Base-by-base conservation (phyloP, 2,888 invertebrate species). In the Reticulitermes lucifugus region DNA sequence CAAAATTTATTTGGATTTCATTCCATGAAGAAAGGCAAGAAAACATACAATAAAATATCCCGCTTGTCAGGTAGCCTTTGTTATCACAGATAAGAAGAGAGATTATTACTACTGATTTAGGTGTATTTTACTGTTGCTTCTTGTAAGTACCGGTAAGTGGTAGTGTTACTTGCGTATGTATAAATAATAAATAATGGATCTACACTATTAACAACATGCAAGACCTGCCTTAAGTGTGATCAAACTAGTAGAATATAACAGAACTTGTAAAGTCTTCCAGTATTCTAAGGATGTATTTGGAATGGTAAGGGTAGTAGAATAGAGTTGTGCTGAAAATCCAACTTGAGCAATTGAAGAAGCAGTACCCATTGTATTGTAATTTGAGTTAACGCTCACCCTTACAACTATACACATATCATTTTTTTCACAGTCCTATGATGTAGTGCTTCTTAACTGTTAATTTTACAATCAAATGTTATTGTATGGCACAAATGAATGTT, bases 401-500 rank as follows among this genome's bases (percentile, higher is more conserved):
- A 14, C 35, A 73, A 41, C 41, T 73, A 41, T 18, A 73, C 25
- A 29, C n/a, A 71, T 29, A 21, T 25, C 65, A 25, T 41, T 35
- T 29, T 35, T 10, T 73, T 73, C 18, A 73, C 73, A 73, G 14
- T 73, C 41, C 73, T 41, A 73, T 41, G 41, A 73, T 73, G 6
- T 65, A 18, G 35, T 71, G n/a, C 25, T 35, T 46, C 46, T 18
- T 71, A 35, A 25, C 10, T 18, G n/a, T 71, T 25, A 71, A 21
- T 21, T 73, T 73, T 41, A 41, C 21, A 41, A 41, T 7, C 35
- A 73, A 29, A 35, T 41, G 35, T 73, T 14, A 73, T 73, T 73
- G 73, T 73, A 73, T 73, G 73, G 73, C 73, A 73, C 73, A 73
- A 41, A 73, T 41, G 73, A 14, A 41, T 73, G 41, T 73, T 41